A percentile compares a stretch with the other conserved stretches of the same genome.
These are phyloP conservation scores for Caenorhabditis briggsae DNA, from an alignment of 1,140 invertebrate species.

Conservation along the genomic window DNA sequence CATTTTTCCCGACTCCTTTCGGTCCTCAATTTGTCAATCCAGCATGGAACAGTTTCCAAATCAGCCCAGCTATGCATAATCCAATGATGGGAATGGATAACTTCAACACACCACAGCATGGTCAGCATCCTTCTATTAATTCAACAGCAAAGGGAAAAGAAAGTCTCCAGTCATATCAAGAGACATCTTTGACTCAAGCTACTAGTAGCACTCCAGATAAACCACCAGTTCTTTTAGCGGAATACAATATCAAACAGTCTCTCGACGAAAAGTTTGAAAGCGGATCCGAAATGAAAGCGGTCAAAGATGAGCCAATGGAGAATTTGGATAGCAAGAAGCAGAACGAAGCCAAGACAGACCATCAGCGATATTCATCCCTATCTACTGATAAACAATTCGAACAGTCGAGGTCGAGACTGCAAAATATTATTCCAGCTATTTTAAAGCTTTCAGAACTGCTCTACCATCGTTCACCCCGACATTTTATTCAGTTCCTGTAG, in stretches of 20 bases:
- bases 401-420: background rate
- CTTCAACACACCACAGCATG: background rate
- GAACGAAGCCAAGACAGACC: too few species aligned
- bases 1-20: slow-evolving; percentile 30
- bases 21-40: background rate
- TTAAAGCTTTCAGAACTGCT: background rate
- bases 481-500: background rate
- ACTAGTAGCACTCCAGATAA: background rate
- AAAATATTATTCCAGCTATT: background rate
- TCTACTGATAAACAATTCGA: slow-evolving; percentile 10
- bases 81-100: slow-evolving; percentile 1
- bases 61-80: slow-evolving; percentile 23
- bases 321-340: background rate
- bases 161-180: background rate
- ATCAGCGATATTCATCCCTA: background rate
- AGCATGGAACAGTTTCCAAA: background rate
- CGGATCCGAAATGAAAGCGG: background rate
- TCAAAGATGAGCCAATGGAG: background rate
- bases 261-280: background rate
- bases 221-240: slow-evolving; percentile 11
- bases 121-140: background rate
- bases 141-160: background rate
- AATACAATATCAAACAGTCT: background rate
- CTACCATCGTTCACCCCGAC: background rate
- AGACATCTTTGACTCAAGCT: background rate